Base-by-base conservation (phyloP, 2,888 invertebrate species). In the Tipula lateralis region DNA sequence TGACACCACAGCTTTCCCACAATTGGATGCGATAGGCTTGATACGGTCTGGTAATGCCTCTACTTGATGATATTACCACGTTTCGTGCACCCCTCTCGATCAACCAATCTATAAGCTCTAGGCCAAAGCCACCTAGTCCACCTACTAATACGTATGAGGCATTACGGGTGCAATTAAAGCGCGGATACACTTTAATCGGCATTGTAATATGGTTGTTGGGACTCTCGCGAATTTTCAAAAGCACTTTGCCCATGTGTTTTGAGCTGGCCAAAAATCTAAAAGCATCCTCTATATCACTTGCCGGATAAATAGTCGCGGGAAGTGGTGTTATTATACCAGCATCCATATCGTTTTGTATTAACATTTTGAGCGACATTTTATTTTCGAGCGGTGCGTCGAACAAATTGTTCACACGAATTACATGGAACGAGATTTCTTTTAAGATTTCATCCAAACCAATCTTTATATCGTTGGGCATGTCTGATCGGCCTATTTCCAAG, bases 91-190 rank as follows among this genome's bases (percentile, higher is more conserved):
- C 97, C 86, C 97, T 92, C 84, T 95, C 89, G 84, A 97, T 92
- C 87, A 99, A 91, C 96, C 96, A 97, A 87, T 96, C 95, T 0
- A 94, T 94, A 84, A 98, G 89, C 89, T 98, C 98, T 83, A 98
- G 91, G 4, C 98, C 98, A 88, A 98, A 96, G 0, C 98, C 98
- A 80, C 98, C 98, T 0, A 98, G 91, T 81, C 98, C 97, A 12
- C 96, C 95, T 0, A 94, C 91, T 4, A 95, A 92, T 0, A 95
- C 87, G 90, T 95, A 93, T 7, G 87, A 87, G n/a, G 88, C 84
- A 4, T 88, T 85, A 0, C 87, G 86, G 9, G 88, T 87, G 32
- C 89, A 90, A 86, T 89, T 89, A 0, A 88, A 84, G 86, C 89
- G 88, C 2, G 86, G 88, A 2, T 87, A 29, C 0, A 88, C 88